Conservation (phyloP, 2,113 vertebrate species). For the Xiphophorus hellerii region DNA sequence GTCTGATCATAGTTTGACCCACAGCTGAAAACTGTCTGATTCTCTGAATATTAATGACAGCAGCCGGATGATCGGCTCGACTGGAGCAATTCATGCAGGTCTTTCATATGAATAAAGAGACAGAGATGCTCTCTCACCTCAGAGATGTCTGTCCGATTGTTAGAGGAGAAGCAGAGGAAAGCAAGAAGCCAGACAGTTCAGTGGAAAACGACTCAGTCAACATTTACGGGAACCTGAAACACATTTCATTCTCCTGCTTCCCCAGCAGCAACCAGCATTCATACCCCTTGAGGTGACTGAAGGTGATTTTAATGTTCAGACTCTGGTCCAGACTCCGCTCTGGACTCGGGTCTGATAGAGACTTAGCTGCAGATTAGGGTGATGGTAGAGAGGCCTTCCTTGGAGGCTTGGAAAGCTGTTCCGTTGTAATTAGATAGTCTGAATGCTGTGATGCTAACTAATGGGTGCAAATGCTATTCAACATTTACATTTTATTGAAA, state of each 20-base stretch:
- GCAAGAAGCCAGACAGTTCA: conserved; percentile 52
- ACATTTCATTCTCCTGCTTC: neutral
- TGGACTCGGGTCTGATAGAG: too few species aligned
- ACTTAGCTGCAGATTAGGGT: too few species aligned
- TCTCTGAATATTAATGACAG: conserved; percentile 69
- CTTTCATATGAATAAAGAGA: neutral
- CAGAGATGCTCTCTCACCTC: conserved; percentile 86
- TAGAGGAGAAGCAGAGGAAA: conserved; percentile 78
- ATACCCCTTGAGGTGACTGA: too few species aligned
- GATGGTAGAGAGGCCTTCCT: too few species aligned
- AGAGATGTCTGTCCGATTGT: conserved; percentile 93
- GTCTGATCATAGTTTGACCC: conserved; percentile 66
- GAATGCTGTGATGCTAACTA: too few species aligned
- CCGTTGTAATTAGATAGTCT: too few species aligned
- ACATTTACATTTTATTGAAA: too few species aligned
- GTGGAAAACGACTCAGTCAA: neutral
- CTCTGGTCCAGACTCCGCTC: too few species aligned
- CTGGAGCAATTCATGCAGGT: neutral
- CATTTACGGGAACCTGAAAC: neutral
- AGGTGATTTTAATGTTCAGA: too few species aligned
- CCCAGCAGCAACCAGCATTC: neutral
- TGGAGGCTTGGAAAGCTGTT: too few species aligned
- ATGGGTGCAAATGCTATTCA: too few species aligned
- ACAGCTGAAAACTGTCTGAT: conserved; percentile 42
- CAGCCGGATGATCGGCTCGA: neutral